These are phyloP conservation scores for Trematomus loennbergii DNA, from an alignment of 2,113 vertebrate genomes.

Conservation along the genomic window DNA sequence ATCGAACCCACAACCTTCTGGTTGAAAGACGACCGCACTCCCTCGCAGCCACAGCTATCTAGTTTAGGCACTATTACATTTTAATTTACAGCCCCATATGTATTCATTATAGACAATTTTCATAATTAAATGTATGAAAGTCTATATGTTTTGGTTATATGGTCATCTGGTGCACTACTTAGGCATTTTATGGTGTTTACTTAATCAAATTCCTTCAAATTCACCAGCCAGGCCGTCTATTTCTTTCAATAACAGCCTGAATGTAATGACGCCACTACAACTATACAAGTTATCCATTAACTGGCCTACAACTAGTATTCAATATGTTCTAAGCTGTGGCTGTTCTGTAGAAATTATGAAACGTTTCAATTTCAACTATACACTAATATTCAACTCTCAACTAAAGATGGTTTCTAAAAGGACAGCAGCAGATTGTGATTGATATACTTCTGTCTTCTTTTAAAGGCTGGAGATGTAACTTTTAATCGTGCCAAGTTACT, in stretches of 20 bases:
- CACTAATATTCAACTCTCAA: background rate
- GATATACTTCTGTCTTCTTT: slow-evolving; percentile 1
- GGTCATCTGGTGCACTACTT: background rate
- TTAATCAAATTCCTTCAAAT: background rate
- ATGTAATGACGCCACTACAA: background rate
- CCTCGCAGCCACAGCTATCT: too few species aligned
- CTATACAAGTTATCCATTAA: background rate
- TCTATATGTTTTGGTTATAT: background rate
- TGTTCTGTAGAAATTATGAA: background rate
- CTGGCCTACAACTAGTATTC: background rate
- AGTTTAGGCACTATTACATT: background rate
- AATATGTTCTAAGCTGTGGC: background rate
- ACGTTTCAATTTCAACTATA: too few species aligned
- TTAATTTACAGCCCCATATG: background rate
- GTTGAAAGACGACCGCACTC: too few species aligned
- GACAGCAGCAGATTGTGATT: background rate
- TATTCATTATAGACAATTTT: background rate
- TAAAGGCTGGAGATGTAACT: slow-evolving; percentile 88
- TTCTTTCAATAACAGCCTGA: background rate
- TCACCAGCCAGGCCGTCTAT: background rate
- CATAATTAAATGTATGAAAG: background rate
- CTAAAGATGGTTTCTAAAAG: background rate
- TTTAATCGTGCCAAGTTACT: slow-evolving; percentile 97
- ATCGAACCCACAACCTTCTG: too few species aligned
- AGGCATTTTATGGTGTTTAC: background rate